A percentile compares a stretch with the other conserved stretches of the same genome.
These are phyloP conservation scores for Chrysolina americana DNA, from an alignment of 2,888 invertebrate genomes.

Conservation along the genomic window DNA sequence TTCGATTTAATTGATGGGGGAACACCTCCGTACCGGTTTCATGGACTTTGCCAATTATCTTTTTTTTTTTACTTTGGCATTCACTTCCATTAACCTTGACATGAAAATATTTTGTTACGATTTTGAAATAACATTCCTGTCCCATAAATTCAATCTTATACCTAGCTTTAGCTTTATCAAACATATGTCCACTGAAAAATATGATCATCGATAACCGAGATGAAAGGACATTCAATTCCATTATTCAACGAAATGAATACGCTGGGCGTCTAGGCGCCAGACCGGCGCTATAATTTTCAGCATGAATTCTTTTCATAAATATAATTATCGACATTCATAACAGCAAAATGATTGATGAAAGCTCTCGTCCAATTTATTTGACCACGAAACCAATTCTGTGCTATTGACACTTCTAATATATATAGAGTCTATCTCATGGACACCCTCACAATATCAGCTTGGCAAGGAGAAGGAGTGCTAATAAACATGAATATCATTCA, in stretches of 20 bases:
- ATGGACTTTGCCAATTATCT: no score
- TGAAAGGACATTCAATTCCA: neutral
- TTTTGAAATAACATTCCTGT: neutral
- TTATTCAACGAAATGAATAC: neutral
- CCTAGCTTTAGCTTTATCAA: neutral
- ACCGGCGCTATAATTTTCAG: conserved; percentile 4
- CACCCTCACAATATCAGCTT: no score
- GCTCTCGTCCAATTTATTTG: neutral
- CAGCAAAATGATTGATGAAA: neutral
- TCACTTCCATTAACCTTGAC: no score
- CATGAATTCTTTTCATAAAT: conserved; percentile 8
- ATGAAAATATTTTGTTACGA: neutral
- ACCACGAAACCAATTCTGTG: neutral
- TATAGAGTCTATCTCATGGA: no score
- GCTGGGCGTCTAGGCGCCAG: conserved; percentile 14
- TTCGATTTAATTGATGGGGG: no score
- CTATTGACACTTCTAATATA: neutral
- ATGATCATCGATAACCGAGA: neutral
- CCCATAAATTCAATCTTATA: neutral
- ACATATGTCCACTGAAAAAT: neutral
- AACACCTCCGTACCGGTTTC: no score
- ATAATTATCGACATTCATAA: conserved; percentile 3
- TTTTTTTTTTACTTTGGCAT: no score
- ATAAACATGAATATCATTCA: no score
- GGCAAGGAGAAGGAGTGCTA: no score